These are phyloP conservation scores for Drosophila recens DNA, from an alignment of 2,888 invertebrate species.

Conservation along the genomic window DNA sequence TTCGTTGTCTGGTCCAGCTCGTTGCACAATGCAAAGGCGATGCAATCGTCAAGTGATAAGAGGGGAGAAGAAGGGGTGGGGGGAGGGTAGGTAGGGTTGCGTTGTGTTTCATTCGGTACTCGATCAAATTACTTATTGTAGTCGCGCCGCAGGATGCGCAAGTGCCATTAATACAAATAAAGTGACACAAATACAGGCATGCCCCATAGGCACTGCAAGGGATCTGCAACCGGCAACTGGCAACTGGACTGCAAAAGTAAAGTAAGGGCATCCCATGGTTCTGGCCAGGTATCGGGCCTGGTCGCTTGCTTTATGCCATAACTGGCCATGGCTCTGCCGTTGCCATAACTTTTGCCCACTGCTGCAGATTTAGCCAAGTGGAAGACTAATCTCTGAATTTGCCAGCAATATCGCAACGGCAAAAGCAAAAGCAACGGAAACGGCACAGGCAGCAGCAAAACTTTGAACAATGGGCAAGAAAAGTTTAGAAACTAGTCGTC, in stretches of 20 bases:
- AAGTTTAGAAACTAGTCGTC: constrained; percentile 75
- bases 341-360: constrained; percentile 72
- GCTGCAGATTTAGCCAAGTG: constrained; percentile 79
- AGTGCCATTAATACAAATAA: constrained; percentile 81
- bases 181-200: constrained; percentile 69
- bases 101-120: constrained; percentile 55
- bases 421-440: not conserved
- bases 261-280: constrained; percentile 28
- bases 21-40: constrained; percentile 62
- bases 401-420: constrained; percentile 42
- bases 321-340: constrained; percentile 40
- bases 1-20: constrained; percentile 58
- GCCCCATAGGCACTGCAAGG: no score
- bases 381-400: constrained; percentile 81
- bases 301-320: constrained; percentile 52
- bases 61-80: not conserved
- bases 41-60: constrained; percentile 41
- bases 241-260: not conserved
- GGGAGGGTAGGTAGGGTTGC: constrained; percentile 19
- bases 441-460: constrained; percentile 39
- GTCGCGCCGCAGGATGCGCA: constrained; percentile 76
- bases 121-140: constrained; percentile 80
- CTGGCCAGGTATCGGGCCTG: constrained; percentile 58
- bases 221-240: no score
- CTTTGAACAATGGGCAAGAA: constrained; percentile 75